Evolutionary conservation across 2,888 invertebrate species (phyloP).

Genomic region (Anthrax anthrax): DNA sequence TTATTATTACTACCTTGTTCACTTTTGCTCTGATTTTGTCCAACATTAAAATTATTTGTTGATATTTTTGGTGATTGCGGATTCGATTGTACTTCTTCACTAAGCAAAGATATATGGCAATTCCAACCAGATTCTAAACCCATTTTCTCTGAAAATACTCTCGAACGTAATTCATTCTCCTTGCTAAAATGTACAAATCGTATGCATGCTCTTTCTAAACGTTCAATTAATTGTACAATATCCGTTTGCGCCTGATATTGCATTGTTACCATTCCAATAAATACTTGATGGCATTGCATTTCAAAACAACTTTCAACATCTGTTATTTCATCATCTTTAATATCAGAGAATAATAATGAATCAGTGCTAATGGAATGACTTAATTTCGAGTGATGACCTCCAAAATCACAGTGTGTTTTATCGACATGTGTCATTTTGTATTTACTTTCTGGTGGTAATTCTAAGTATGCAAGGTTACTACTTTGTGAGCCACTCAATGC

Average conservation of each 20-base stretch:
- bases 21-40: background rate
- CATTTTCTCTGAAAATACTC: constrained; percentile 97
- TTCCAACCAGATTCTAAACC: constrained; percentile 99
- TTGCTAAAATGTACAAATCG: constrained; percentile 98
- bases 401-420: constrained; percentile 31
- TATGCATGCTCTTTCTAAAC: constrained; percentile 82
- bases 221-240: constrained; percentile 83
- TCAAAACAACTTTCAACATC: constrained; percentile 75
- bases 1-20: background rate
- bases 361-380: constrained; percentile 43
- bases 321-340: constrained; percentile 55
- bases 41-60: constrained; percentile 7
- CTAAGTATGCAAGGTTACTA: constrained; percentile 45
- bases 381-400: constrained; percentile 27
- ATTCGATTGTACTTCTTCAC: constrained; percentile 37
- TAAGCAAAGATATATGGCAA: constrained; percentile 87
- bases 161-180: constrained; percentile 81
- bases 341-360: constrained; percentile 62
- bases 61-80: constrained; percentile 24
- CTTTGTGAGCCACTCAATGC: constrained; percentile 35
- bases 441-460: constrained; percentile 51
- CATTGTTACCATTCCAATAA: constrained; percentile 98
- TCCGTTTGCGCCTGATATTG: constrained; percentile 92
- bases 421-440: constrained; percentile 33
- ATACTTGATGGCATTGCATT: constrained; percentile 83